Conservation (phyloP, 2,113 vertebrate genomes). For the Murina feae region DNA sequence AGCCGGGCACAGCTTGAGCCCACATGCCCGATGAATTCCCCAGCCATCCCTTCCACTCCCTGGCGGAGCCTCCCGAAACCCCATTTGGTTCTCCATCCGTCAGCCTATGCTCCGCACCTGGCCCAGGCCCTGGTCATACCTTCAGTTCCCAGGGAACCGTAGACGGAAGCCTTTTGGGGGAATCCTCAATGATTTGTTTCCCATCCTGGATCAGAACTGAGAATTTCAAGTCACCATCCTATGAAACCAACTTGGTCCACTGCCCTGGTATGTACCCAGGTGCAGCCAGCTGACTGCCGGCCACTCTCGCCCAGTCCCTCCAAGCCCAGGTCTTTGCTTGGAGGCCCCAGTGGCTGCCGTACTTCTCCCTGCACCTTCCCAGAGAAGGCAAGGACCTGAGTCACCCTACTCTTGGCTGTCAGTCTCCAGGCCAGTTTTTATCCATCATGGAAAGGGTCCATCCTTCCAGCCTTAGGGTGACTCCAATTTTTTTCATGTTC, state of each 20-base stretch:
- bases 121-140: background rate
- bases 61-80: background rate
- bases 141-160: background rate
- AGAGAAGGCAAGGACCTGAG: background rate
- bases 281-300: background rate
- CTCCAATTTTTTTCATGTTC: background rate
- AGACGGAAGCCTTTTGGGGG: background rate
- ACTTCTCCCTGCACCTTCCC: background rate
- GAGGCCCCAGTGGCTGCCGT: background rate
- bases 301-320: background rate
- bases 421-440: background rate
- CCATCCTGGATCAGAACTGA: background rate
- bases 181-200: background rate
- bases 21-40: background rate
- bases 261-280: background rate
- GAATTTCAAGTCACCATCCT: background rate
- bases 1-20: background rate
- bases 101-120: rapidly evolving
- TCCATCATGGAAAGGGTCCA: background rate
- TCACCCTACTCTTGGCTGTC: background rate
- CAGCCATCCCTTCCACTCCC: background rate
- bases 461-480: background rate
- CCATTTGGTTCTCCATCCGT: background rate
- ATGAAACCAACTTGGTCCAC: background rate
- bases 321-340: background rate